These are phyloP conservation scores for Plectrocnemia conspersa DNA, from an alignment of 1,140 invertebrate genomes.

Conservation along the genomic window DNA sequence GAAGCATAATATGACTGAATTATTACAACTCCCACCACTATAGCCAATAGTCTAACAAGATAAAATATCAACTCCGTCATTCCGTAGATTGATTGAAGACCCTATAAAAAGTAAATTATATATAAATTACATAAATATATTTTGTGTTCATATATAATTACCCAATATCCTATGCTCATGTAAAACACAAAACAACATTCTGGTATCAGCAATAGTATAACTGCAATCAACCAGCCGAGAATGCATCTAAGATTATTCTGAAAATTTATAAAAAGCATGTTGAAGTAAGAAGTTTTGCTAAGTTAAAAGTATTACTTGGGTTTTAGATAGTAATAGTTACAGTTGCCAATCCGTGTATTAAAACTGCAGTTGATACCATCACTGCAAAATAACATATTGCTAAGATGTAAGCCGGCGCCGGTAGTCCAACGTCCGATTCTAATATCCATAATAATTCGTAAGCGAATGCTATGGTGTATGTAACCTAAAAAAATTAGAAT, in stretches of 20 bases:
- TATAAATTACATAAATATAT: slow-evolving; percentile 18
- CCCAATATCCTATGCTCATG: slow-evolving; percentile 66
- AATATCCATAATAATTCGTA: slow-evolving; percentile 59
- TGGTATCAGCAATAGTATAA: slow-evolving; percentile 60
- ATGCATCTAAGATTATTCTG: slow-evolving; percentile 59
- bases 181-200: slow-evolving; percentile 65
- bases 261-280: slow-evolving; percentile 40
- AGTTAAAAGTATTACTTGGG: too few relatives aligned
- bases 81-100: slow-evolving; percentile 56
- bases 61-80: slow-evolving; percentile 58
- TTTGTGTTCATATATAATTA: slow-evolving; percentile 39
- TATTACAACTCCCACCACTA: slow-evolving; percentile 55
- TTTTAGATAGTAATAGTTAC: slow-evolving; percentile 45
- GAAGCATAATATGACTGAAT: slow-evolving; percentile 60
- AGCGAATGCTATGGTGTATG: slow-evolving; percentile 56
- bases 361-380: slow-evolving; percentile 55
- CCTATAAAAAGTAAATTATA: slow-evolving; percentile 41
- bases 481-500: slow-evolving; percentile 49
- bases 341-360: slow-evolving; percentile 59
- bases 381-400: slow-evolving; percentile 58
- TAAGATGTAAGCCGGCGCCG: slow-evolving; percentile 54
- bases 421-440: slow-evolving; percentile 52
- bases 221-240: slow-evolving; percentile 60
- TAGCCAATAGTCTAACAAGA: slow-evolving; percentile 53
- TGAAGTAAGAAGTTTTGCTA: too few relatives aligned